Evolutionary conservation across 2,888 invertebrate species (phyloP).

Genomic region (Ashinkailepas kermadecensis): DNA sequence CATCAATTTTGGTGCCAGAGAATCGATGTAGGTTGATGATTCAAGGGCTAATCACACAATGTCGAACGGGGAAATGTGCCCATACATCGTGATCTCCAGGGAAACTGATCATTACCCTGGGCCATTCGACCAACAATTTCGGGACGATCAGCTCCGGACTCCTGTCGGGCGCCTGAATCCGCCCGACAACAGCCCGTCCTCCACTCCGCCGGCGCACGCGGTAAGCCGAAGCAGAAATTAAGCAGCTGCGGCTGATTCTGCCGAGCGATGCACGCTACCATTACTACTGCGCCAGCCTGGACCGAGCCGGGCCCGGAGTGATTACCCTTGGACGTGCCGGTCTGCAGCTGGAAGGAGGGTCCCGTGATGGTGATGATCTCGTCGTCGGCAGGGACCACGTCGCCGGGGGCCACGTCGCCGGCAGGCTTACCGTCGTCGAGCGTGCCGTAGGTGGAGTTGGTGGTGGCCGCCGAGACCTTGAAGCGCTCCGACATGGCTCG

Average conservation of each 20-base stretch:
- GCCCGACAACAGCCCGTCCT: too few species aligned
- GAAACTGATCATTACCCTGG: too few species aligned
- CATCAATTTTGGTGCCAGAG: too few species aligned
- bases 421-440: slow-evolving; percentile 6
- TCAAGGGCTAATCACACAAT: too few species aligned
- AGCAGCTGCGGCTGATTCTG: not conserved
- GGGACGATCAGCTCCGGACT: too few species aligned
- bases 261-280: too few species aligned
- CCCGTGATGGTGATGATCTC: not conserved
- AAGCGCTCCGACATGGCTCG: not conserved
- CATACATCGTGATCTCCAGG: too few species aligned
- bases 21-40: too few species aligned
- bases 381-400: not conserved
- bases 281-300: not conserved
- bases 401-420: not conserved
- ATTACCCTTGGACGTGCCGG: not conserved
- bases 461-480: not conserved
- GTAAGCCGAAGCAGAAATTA: not conserved
- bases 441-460: not conserved
- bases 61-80: too few species aligned
- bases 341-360: not conserved
- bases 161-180: too few species aligned
- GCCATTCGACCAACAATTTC: too few species aligned
- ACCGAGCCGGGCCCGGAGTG: not conserved
- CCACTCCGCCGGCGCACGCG: not conserved